Conservation (phyloP, 1,140 invertebrate species). For the Drosophila murphyi region DNA sequence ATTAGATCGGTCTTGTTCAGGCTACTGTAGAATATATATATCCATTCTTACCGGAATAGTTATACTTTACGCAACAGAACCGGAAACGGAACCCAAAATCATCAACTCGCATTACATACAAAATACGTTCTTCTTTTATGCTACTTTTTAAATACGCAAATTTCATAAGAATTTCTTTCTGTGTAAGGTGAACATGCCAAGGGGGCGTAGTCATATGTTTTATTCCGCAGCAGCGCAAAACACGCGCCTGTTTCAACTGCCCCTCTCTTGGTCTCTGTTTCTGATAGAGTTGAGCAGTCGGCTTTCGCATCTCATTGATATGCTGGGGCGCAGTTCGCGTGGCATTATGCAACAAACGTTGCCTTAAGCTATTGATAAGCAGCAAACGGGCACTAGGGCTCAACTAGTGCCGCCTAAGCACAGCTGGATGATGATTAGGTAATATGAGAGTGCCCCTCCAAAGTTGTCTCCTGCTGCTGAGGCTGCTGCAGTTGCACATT, state of each 20-base stretch:
- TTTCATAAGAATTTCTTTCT: no score
- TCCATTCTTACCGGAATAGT: no score
- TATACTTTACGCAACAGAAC: no score
- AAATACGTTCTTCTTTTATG: no score
- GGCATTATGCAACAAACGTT: slow-evolving; percentile 54
- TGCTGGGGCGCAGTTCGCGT: slow-evolving; percentile 47
- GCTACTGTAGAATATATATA: no score
- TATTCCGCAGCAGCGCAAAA: slow-evolving; percentile 9
- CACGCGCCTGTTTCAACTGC: slow-evolving; percentile 18
- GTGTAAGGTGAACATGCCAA: no score
- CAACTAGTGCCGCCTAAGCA: background rate
- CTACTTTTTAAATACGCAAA: no score
- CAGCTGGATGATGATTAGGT: slow-evolving; percentile 49
- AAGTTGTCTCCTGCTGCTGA: background rate
- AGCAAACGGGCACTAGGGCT: background rate
- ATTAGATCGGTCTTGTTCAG: no score
- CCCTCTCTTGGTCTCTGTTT: background rate
- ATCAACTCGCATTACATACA: no score
- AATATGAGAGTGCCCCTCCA: slow-evolving; percentile 41
- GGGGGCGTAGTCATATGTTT: background rate
- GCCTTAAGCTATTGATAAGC: slow-evolving; percentile 23
- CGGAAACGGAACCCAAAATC: no score
- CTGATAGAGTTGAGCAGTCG: background rate
- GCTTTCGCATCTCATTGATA: slow-evolving; percentile 68
- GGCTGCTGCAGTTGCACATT: slow-evolving; percentile 41